Conservation (phyloP, 2,888 invertebrate genomes). For the Parascotia fuliginaria region DNA sequence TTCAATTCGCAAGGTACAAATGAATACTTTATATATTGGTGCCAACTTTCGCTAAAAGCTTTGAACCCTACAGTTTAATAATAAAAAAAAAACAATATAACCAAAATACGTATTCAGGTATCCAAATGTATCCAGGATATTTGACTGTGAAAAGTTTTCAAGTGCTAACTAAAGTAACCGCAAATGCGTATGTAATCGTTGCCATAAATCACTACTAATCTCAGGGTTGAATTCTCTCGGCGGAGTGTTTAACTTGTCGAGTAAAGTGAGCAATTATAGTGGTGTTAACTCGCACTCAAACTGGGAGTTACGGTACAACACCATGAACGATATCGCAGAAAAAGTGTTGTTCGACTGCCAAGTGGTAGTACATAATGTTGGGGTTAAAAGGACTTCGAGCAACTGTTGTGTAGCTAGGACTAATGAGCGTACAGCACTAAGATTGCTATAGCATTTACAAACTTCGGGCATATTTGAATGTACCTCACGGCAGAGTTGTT, state of each 20-base stretch:
- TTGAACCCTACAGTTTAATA: slow-evolving; percentile 18
- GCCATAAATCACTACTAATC: slow-evolving; percentile 35
- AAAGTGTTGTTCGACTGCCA: slow-evolving; percentile 3
- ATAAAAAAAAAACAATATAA: slow-evolving; percentile 18
- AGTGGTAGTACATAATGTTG: slow-evolving; percentile 5
- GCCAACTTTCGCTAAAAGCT: slow-evolving; percentile 23
- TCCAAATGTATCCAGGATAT: slow-evolving; percentile 11
- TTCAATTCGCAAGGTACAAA: slow-evolving; percentile 9
- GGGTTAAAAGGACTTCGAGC: slow-evolving; percentile 13
- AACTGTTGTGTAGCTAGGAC: slow-evolving; percentile 2
- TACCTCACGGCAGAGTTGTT: no score
- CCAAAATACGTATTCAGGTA: slow-evolving; percentile 16
- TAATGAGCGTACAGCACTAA: slow-evolving; percentile 4
- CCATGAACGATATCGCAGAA: slow-evolving; percentile 2
- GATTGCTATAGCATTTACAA: no score
- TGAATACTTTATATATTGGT: slow-evolving; percentile 16
- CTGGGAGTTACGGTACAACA: no score
- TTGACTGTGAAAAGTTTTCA: slow-evolving; percentile 13
- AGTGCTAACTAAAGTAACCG: slow-evolving; percentile 25
- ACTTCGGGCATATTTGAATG: no score
- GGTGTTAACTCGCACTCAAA: slow-evolving; percentile 22
- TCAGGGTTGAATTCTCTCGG: slow-evolving; percentile 19
- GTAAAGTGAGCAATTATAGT: slow-evolving; percentile 46
- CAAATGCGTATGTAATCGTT: slow-evolving; percentile 27
- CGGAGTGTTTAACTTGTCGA: slow-evolving; percentile 23